Evolutionary conservation across 2,797 vertebrate genomes (phyloP).

Genomic region (Catamblyrhynchus diadema): DNA sequence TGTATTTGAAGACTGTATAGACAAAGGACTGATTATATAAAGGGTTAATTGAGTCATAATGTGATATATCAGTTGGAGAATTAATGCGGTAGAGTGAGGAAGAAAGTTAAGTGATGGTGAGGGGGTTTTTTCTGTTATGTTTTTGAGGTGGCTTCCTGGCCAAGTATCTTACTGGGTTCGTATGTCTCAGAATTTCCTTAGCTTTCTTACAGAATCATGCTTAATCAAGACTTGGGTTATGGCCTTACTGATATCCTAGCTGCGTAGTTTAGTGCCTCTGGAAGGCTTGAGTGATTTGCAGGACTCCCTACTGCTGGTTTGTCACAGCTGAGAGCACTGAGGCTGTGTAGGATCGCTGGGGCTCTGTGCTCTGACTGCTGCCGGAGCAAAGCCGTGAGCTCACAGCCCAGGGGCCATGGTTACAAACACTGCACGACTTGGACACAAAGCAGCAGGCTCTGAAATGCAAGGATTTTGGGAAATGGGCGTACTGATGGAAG

Average conservation of each 20-base stretch:
- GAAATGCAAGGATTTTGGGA: background rate
- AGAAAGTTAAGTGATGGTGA: background rate
- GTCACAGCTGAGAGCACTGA: background rate
- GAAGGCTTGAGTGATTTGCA: background rate
- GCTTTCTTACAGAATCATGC: background rate
- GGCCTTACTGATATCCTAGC: background rate
- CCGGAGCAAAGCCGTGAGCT: background rate
- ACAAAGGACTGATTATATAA: background rate
- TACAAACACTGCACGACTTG: background rate
- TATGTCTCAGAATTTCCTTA: background rate
- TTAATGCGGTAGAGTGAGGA: background rate
- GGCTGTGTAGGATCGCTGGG: no score
- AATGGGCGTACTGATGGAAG: background rate
- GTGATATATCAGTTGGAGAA: background rate
- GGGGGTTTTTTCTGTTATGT: accelerated
- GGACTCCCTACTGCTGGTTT: background rate
- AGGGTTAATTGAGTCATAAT: background rate
- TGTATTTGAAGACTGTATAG: background rate
- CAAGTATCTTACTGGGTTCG: background rate
- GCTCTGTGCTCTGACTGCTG: background rate
- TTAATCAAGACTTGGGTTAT: background rate
- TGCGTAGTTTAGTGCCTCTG: accelerated
- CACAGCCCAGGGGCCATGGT: accelerated
- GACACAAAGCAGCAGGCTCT: background rate
- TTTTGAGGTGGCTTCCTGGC: background rate